These are phyloP conservation scores for Bilobella aurantiaca DNA, from an alignment of 1,140 invertebrate genomes.

Conservation along the genomic window DNA sequence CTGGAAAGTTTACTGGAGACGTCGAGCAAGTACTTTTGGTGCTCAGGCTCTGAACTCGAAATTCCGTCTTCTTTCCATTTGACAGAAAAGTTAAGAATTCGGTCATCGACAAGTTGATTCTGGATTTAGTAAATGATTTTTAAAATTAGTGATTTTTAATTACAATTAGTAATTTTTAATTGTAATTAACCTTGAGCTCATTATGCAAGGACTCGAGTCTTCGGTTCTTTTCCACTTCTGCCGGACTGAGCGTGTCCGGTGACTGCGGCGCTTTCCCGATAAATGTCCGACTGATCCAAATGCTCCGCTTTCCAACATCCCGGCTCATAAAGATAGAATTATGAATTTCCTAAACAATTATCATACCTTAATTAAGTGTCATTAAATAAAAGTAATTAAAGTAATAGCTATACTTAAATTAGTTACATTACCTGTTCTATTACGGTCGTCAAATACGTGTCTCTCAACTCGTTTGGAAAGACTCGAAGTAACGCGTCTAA, in stretches of 20 bases:
- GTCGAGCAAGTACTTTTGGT: conserved; percentile 52
- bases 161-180: too few relatives aligned
- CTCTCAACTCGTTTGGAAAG: conserved; percentile 57
- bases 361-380: too few relatives aligned
- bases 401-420: neutral
- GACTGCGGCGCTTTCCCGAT: conserved; percentile 38
- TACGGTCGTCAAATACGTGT: conserved; percentile 66
- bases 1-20: conserved; percentile 46
- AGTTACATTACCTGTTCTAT: conserved; percentile 55
- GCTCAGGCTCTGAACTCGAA: conserved; percentile 45
- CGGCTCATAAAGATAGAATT: conserved; percentile 63
- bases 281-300: conserved; percentile 56
- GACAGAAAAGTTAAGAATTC: conserved; percentile 51
- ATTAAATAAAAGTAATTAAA: neutral
- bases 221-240: conserved; percentile 53
- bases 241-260: conserved; percentile 38
- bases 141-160: too few relatives aligned
- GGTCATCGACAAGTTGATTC: conserved; percentile 51
- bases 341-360: conserved; percentile 52
- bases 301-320: conserved; percentile 59
- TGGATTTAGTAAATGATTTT: conserved; percentile 35
- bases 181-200: conserved; percentile 51
- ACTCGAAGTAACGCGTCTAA: conserved; percentile 55
- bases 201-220: conserved; percentile 56
- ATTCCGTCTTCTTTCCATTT: conserved; percentile 49